A percentile compares a stretch with the other conserved stretches of the same genome.
Conservation (phyloP, 2,797 vertebrate species). For the Serranus cabrilla region DNA sequence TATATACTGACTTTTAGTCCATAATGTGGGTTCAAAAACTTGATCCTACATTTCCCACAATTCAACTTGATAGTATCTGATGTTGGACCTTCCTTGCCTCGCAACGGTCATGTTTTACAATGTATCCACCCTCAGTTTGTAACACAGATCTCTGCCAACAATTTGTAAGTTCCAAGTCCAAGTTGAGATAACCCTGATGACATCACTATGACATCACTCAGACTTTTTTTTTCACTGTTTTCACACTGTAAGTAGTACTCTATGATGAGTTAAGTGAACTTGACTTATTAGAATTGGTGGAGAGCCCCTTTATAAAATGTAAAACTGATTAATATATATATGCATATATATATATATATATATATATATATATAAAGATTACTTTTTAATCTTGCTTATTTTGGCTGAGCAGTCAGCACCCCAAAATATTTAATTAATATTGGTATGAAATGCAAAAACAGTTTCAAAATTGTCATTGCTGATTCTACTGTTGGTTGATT, state of each 20-base stretch:
- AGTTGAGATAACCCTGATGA: background rate
- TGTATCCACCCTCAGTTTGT: background rate
- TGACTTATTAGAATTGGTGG: background rate
- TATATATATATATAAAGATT: too few species aligned
- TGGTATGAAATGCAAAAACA: background rate
- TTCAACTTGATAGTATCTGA: too few species aligned
- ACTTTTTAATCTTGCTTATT: background rate
- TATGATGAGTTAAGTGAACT: background rate
- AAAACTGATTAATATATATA: background rate
- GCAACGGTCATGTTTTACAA: too few species aligned
- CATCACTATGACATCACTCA: constrained; percentile 3
- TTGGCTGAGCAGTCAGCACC: background rate
- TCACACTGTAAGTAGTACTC: background rate
- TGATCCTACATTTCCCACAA: too few species aligned
- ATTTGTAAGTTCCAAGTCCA: background rate
- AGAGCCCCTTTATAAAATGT: background rate
- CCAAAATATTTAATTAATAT: background rate
- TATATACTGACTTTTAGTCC: too few species aligned
- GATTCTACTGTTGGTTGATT: background rate
- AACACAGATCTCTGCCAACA: background rate
- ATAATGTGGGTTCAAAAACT: too few species aligned
- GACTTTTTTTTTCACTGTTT: background rate
- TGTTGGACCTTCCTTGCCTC: too few species aligned
- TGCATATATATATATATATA: too few species aligned
- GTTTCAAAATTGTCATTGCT: background rate